phyloP scores from a whole-genome alignment of 1,140 invertebrate species.

The Formica selysi region DNA sequence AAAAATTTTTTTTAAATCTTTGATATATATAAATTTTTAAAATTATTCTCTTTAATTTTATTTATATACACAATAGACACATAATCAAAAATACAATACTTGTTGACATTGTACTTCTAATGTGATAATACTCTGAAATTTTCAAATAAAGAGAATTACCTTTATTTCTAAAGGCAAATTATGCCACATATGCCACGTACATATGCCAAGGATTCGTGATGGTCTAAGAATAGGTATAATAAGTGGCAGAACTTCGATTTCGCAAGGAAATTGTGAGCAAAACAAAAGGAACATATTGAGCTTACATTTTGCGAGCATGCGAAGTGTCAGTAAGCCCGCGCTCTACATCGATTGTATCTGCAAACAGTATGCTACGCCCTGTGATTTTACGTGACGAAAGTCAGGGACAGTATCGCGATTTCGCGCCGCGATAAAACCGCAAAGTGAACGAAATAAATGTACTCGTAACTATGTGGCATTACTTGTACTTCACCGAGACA shows the following conservation, averaged over 20 bases:
- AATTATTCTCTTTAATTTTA: background rate
- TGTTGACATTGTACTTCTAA: background rate
- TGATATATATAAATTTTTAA: background rate
- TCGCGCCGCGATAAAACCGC: slow-evolving; percentile 37
- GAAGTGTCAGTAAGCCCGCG: slow-evolving; percentile 49
- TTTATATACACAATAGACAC: background rate
- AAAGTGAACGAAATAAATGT: slow-evolving; percentile 32
- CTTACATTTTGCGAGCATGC: slow-evolving; percentile 59
- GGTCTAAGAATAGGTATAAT: slow-evolving; percentile 59
- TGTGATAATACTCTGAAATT: slow-evolving; percentile 7
- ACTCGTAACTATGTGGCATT: background rate
- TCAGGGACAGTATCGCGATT: slow-evolving; percentile 61
- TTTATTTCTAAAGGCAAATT: slow-evolving; percentile 30
- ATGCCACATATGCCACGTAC: background rate
- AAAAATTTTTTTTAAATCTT: background rate
- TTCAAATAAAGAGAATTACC: slow-evolving; percentile 13
- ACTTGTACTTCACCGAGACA: slow-evolving; percentile 3
- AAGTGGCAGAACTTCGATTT: slow-evolving; percentile 48
- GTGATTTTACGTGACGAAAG: slow-evolving; percentile 62
- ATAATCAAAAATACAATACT: background rate
- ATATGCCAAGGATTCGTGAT: slow-evolving; percentile 36
- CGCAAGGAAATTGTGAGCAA: slow-evolving; percentile 48
- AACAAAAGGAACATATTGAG: slow-evolving; percentile 57
- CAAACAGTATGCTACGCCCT: slow-evolving; percentile 59
- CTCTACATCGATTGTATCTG: slow-evolving; percentile 57